phyloP scores from a whole-genome alignment of 2,888 invertebrate species.

The Dolichomitus sp. region DNA sequence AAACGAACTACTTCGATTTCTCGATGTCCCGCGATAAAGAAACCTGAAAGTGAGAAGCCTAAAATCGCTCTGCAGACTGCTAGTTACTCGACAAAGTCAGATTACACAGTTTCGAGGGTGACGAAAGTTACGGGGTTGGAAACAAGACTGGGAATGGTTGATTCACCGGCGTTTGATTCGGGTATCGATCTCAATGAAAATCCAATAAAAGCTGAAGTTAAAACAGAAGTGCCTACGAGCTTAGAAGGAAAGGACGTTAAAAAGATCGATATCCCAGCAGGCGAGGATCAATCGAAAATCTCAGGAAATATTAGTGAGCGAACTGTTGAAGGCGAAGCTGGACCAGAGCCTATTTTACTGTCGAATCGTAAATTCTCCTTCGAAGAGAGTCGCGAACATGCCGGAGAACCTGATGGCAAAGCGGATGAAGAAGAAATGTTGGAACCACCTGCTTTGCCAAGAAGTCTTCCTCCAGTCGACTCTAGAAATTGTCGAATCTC shows the following conservation, averaged over 20 bases:
- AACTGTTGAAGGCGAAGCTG: constrained; percentile 77
- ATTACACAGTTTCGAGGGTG: constrained; percentile 60
- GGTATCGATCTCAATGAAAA: constrained; percentile 72
- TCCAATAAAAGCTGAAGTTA: constrained; percentile 76
- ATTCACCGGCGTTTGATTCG: constrained; percentile 67
- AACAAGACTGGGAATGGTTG: constrained; percentile 59
- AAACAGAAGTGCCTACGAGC: constrained; percentile 55
- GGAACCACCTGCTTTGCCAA: constrained; percentile 91
- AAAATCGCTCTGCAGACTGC: constrained; percentile 68
- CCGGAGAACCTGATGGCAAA: constrained; percentile 95
- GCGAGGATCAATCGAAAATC: constrained; percentile 60
- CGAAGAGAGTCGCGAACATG: constrained; percentile 91
- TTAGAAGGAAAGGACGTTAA: constrained; percentile 69
- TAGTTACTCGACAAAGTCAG: constrained; percentile 41
- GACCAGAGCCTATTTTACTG: constrained; percentile 64
- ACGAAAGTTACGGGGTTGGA: constrained; percentile 62
- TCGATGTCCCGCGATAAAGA: constrained; percentile 78
- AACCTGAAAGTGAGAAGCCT: constrained; percentile 79
- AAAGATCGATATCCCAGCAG: constrained; percentile 66
- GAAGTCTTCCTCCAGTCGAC: constrained; percentile 89
- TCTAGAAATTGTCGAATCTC: constrained; percentile 40
- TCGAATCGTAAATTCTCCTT: constrained; percentile 79
- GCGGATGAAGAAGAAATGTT: constrained; percentile 92
- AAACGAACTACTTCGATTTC: constrained; percentile 74
- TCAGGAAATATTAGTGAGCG: constrained; percentile 67